Conservation (phyloP, 2,888 invertebrate genomes). For the Polylopha cassiicola region DNA sequence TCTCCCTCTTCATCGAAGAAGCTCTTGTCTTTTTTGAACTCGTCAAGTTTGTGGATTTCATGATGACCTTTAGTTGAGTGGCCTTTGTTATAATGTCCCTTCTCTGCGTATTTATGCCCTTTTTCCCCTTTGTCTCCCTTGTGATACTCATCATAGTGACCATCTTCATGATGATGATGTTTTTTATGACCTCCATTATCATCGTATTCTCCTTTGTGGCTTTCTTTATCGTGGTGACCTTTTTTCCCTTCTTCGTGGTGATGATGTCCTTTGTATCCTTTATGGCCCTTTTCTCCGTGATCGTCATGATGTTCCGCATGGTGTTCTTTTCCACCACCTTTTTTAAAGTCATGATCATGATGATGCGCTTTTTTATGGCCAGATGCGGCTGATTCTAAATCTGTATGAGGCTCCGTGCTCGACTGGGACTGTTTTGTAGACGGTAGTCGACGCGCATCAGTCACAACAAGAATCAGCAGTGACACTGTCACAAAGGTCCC, state of each 20-base stretch:
- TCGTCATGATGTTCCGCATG: conserved; percentile 80
- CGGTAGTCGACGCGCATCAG: conserved; percentile 51
- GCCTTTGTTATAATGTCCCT: conserved; percentile 88
- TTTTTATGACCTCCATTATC: conserved; percentile 80
- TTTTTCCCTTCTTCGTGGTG: conserved; percentile 82
- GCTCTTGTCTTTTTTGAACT: conserved; percentile 90
- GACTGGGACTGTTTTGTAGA: conserved; percentile 32
- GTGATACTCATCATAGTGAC: conserved; percentile 80
- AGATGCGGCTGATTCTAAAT: conserved; percentile 60
- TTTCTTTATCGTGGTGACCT: conserved; percentile 85
- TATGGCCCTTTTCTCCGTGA: conserved; percentile 83
- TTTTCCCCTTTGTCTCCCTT: conserved; percentile 82
- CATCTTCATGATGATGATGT: conserved; percentile 80
- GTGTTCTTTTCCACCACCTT: conserved; percentile 82
- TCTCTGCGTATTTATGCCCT: conserved; percentile 80
- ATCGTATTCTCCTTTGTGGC: conserved; percentile 79
- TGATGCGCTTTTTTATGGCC: conserved; percentile 70
- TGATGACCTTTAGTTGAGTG: conserved; percentile 92
- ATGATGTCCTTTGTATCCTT: conserved; percentile 83
- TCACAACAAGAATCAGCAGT: conserved; percentile 41
- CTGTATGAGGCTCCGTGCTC: conserved; percentile 34
- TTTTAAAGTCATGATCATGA: conserved; percentile 71
- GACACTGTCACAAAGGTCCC: conserved; percentile 45
- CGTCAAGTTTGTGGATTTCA: conserved; percentile 89
- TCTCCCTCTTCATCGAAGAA: conserved; percentile 92